Percentiles rank a stretch among this genome's conserved stretches.
These are phyloP conservation scores for Ornithorhynchus anatinus DNA, from an alignment of 2,113 vertebrate genomes.

Conservation along the genomic window DNA sequence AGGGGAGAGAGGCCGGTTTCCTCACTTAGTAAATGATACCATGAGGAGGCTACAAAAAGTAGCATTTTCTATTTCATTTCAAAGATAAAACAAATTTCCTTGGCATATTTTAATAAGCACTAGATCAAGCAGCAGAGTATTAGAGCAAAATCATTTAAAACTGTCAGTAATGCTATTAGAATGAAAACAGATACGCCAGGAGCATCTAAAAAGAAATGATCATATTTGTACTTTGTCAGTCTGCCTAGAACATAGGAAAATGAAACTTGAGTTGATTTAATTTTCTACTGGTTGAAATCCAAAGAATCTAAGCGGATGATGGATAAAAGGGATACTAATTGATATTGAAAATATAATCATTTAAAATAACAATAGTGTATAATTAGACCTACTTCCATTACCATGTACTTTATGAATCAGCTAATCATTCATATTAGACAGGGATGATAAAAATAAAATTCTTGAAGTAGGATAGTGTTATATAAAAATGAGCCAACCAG, in stretches of 20 bases:
- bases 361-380: constrained; percentile 32
- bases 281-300: neutral
- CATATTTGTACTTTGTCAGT: constrained; percentile 7
- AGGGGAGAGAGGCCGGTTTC: too few species aligned
- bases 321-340: constrained; percentile 21
- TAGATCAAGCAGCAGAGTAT: neutral
- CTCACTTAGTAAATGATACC: too few species aligned
- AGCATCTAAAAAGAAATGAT: neutral
- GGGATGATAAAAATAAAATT: constrained; percentile 44
- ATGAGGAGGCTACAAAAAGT: constrained; percentile 1
- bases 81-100: constrained; percentile 7
- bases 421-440: constrained; percentile 46
- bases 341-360: constrained; percentile 2
- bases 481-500: constrained; percentile 52
- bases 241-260: neutral
- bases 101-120: neutral
- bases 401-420: constrained; percentile 51
- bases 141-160: neutral
- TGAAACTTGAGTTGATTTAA: neutral
- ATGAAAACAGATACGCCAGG: constrained; percentile 1
- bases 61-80: neutral
- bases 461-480: constrained; percentile 45
- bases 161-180: neutral
- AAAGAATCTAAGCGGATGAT: neutral
- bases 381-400: constrained; percentile 25